These are phyloP conservation scores for Anoura caudifer DNA, from an alignment of 2,113 vertebrate species.

Conservation along the genomic window DNA sequence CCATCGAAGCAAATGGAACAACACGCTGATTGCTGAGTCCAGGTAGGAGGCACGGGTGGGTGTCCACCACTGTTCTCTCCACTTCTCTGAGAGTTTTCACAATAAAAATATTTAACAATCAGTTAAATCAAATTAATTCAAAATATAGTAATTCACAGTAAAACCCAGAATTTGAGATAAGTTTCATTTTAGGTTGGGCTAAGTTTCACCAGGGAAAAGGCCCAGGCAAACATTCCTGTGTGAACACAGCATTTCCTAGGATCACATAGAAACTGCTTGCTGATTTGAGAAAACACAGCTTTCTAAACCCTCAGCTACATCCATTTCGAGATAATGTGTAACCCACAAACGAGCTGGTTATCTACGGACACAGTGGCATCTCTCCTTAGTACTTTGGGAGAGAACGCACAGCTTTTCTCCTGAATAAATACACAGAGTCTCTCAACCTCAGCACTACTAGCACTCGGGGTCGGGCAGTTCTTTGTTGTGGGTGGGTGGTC, in stretches of 20 bases:
- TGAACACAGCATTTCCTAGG: neutral
- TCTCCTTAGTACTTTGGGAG: neutral
- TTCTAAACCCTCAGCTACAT: neutral
- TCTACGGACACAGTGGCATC: neutral
- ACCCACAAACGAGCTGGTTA: rapidly evolving
- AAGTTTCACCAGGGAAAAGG: neutral
- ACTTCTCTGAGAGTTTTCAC: neutral
- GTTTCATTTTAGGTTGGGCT: neutral
- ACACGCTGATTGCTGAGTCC: neutral
- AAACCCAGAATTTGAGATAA: neutral
- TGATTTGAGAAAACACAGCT: neutral
- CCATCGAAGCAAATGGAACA: neutral
- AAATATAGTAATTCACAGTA: neutral
- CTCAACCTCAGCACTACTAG: neutral
- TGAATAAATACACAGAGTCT: neutral
- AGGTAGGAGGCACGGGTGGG: rapidly evolving
- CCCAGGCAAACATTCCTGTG: neutral
- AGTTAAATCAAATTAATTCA: neutral
- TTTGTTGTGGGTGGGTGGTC: neutral
- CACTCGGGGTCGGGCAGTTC: neutral
- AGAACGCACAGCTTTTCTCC: neutral
- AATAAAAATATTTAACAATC: neutral
- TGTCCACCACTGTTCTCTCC: neutral
- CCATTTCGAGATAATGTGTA: rapidly evolving
- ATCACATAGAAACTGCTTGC: neutral